Conservation (phyloP, 2,888 invertebrate genomes). For the Pollenia angustigena region DNA sequence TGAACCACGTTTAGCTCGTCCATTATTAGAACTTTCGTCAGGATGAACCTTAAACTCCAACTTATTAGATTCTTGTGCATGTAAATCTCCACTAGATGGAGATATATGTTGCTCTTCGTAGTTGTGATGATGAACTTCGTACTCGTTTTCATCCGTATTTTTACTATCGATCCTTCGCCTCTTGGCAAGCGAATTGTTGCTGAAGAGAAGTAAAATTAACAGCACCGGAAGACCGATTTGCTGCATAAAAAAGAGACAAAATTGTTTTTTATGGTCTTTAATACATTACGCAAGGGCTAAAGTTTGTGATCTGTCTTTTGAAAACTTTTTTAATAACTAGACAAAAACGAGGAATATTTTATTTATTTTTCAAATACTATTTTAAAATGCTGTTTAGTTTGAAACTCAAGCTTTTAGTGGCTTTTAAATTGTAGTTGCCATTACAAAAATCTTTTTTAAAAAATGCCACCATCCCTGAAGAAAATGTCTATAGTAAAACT, state of each 20-base stretch:
- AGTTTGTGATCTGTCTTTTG: no score
- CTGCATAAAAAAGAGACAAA: conserved; percentile 40
- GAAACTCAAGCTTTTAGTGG: no score
- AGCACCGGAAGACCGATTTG: conserved; percentile 68
- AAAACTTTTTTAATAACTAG: no score
- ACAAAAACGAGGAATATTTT: no score
- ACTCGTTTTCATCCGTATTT: conserved; percentile 70
- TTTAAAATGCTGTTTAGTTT: no score
- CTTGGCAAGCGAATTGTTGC: conserved; percentile 68
- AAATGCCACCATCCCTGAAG: no score
- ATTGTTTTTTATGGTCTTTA: not conserved
- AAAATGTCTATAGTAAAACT: no score
- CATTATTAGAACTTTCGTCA: conserved; percentile 67
- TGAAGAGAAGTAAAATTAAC: conserved; percentile 68
- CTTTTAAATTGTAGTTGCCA: no score
- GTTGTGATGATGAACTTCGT: conserved; percentile 74
- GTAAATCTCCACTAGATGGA: conserved; percentile 61
- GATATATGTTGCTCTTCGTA: conserved; percentile 71
- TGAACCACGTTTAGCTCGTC: conserved; percentile 77
- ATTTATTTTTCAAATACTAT: no score
- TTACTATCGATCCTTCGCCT: conserved; percentile 43
- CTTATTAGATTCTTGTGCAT: conserved; percentile 71
- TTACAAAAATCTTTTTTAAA: no score
- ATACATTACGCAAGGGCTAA: no score
- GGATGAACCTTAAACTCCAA: conserved; percentile 66